A percentile compares a stretch with the other conserved stretches of the same genome.
Evolutionary conservation across 2,888 invertebrate genomes (phyloP).

Genomic region (Cantharis nigra): DNA sequence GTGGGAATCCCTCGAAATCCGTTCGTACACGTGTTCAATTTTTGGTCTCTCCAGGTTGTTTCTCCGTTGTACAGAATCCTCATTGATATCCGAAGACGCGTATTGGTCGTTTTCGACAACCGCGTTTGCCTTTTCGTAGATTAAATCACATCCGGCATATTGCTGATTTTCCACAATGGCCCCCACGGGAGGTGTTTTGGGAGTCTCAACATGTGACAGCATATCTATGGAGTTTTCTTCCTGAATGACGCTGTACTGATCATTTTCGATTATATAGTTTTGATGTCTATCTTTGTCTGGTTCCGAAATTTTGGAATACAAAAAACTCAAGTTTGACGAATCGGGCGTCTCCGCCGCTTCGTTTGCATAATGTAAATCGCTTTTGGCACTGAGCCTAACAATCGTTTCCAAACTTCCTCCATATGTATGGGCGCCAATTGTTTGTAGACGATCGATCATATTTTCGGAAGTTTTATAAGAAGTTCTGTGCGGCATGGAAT

Average conservation of each 20-base stretch:
- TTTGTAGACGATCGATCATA: conserved; percentile 46
- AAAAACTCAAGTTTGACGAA: not conserved
- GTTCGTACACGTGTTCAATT: conserved; percentile 26
- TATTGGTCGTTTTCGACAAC: conserved; percentile 18
- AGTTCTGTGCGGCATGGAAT: conserved; percentile 33
- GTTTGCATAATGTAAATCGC: not conserved
- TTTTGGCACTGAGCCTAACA: not conserved
- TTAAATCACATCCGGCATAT: not conserved
- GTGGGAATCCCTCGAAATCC: conserved; percentile 25
- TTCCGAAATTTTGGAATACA: not conserved
- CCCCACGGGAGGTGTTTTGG: not conserved
- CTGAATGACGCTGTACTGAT: conserved; percentile 34
- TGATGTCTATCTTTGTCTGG: conserved; percentile 1
- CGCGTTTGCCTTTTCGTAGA: not conserved
- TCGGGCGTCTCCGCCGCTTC: not conserved
- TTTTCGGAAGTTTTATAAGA: conserved; percentile 26
- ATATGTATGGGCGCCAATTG: conserved; percentile 47
- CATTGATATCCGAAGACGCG: not conserved
- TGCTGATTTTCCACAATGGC: not conserved
- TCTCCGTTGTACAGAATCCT: conserved; percentile 21
- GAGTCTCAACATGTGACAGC: not conserved
- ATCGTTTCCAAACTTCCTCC: conserved; percentile 42
- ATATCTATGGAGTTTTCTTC: conserved; percentile 19
- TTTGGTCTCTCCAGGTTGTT: conserved; percentile 31
- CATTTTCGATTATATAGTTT: conserved; percentile 35